phyloP scores from a whole-genome alignment of 2,113 vertebrate genomes.

The Nestor notabilis region DNA sequence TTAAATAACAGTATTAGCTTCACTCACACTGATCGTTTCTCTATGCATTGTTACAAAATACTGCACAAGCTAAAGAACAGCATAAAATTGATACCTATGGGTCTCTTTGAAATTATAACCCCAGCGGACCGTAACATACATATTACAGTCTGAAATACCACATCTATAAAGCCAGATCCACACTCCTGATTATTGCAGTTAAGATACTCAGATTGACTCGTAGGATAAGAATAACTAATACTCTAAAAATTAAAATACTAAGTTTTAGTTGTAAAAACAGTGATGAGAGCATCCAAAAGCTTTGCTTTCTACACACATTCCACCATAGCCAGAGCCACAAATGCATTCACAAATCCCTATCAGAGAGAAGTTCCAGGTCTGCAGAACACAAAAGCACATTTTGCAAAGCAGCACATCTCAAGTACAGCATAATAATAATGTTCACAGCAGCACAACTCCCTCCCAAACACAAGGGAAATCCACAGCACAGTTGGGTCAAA shows the following conservation, averaged over 20 bases:
- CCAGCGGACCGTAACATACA: accelerated
- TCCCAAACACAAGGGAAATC: background rate
- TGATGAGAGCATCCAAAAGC: background rate
- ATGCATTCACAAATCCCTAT: background rate
- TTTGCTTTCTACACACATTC: background rate
- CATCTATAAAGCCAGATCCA: background rate
- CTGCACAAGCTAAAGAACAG: background rate
- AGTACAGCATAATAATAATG: background rate
- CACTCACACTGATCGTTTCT: background rate
- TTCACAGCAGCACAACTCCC: background rate
- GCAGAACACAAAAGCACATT: background rate
- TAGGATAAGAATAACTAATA: background rate
- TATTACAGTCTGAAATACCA: background rate
- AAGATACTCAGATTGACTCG: background rate
- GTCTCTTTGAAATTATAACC: background rate
- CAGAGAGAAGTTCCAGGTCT: background rate
- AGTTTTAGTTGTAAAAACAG: background rate
- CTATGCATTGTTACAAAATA: background rate
- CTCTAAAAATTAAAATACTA: background rate
- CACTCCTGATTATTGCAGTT: background rate
- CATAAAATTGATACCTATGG: background rate
- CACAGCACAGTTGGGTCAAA: background rate
- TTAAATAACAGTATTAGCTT: background rate
- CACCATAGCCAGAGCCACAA: background rate
- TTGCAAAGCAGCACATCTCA: background rate